phyloP scores from a whole-genome alignment of 2,113 vertebrate species.

The Sylvia atricapilla region DNA sequence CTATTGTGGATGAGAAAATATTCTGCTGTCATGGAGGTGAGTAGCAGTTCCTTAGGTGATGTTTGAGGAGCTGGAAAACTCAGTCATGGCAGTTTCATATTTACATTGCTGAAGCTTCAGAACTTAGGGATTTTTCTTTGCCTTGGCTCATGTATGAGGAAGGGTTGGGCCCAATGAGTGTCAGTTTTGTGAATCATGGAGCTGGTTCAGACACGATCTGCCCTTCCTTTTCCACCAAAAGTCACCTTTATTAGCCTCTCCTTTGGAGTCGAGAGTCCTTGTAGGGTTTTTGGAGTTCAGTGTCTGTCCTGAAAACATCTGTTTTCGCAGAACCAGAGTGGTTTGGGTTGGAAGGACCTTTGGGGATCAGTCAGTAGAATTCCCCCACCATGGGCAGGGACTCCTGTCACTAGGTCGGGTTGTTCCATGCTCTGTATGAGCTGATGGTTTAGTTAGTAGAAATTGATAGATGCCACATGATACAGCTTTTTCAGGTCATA shows the following conservation, averaged over 20 bases:
- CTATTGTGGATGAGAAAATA: constrained; percentile 98
- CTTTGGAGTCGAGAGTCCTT: background rate
- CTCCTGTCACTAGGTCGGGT: background rate
- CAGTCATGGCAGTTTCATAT: background rate
- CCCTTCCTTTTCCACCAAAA: background rate
- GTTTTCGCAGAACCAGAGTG: background rate
- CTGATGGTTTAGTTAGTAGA: background rate
- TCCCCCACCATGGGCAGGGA: background rate
- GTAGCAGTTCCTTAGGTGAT: background rate
- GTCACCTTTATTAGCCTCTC: background rate
- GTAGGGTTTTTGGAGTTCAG: background rate
- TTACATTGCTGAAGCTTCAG: background rate
- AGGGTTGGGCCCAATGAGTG: background rate
- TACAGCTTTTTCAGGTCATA: background rate
- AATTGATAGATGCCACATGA: background rate
- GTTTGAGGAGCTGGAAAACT: background rate
- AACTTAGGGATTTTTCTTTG: background rate
- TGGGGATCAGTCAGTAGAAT: background rate
- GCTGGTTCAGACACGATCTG: background rate
- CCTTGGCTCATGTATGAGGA: background rate
- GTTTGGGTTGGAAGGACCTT: background rate
- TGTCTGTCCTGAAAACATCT: background rate
- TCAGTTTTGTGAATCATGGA: background rate
- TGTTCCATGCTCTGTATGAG: background rate
- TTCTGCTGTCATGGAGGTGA: constrained; percentile 97